These are phyloP conservation scores for Acanthosepion pharaonis DNA, from an alignment of 2,888 invertebrate species.

Conservation along the genomic window DNA sequence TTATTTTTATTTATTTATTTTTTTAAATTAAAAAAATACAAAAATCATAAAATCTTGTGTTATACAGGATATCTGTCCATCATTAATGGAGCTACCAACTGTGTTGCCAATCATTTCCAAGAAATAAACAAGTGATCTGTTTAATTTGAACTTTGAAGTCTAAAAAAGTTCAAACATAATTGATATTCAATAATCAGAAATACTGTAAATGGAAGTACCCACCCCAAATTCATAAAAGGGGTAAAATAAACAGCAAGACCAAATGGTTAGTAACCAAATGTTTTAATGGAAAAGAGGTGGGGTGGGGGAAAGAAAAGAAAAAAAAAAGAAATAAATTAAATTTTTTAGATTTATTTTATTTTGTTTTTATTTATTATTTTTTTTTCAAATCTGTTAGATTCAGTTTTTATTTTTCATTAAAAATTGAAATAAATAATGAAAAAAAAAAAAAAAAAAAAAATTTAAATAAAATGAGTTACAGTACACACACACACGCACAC, in stretches of 20 bases:
- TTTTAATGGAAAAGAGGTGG: not conserved
- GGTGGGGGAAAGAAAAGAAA: not conserved
- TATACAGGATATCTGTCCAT: too few relatives aligned
- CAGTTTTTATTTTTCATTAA: not conserved
- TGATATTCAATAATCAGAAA: too few relatives aligned
- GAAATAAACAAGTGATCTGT: too few relatives aligned
- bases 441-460: not conserved
- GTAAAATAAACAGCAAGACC: not conserved
- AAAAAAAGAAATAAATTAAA: not conserved
- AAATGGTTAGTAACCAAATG: not conserved
- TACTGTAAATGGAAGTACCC: too few relatives aligned
- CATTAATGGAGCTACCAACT: too few relatives aligned
- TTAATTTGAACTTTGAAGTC: too few relatives aligned
- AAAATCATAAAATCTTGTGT: too few relatives aligned
- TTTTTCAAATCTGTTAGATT: not conserved
- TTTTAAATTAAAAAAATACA: too few relatives aligned
- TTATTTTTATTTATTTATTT: too few relatives aligned
- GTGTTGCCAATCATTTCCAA: too few relatives aligned
- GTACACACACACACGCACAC: constrained; percentile 20
- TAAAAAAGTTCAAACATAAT: too few relatives aligned
- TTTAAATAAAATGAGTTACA: not conserved
- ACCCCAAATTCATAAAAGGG: too few relatives aligned
- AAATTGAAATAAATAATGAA: constrained; percentile 33
- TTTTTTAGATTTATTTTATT: not conserved
- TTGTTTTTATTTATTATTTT: not conserved